These are phyloP conservation scores for Sinocyclocheilus anophthalmus DNA, from an alignment of 2,113 vertebrate species.

Conservation along the genomic window DNA sequence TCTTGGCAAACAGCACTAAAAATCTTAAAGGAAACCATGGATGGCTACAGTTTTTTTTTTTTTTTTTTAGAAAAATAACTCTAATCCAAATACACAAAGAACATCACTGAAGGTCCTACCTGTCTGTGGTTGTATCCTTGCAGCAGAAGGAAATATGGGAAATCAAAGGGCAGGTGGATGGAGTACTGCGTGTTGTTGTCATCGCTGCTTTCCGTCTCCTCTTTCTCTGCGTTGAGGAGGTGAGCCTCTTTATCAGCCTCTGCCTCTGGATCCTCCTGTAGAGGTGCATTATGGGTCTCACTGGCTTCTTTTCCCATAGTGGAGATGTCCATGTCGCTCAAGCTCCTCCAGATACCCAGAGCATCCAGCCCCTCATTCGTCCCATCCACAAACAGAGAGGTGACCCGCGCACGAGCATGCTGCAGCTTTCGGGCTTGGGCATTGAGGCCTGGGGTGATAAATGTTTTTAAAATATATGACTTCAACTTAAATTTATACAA, in stretches of 20 bases:
- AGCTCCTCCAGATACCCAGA: slow-evolving; percentile 74
- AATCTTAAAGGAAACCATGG: no score
- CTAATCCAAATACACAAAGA: not conserved
- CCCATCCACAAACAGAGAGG: slow-evolving; percentile 75
- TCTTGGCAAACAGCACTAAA: not conserved
- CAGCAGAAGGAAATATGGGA: slow-evolving; percentile 80
- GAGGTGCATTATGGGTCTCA: slow-evolving; percentile 46
- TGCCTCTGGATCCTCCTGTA: slow-evolving; percentile 64
- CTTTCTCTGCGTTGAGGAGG: slow-evolving; percentile 72
- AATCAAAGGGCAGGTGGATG: slow-evolving; percentile 76
- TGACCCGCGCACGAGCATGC: slow-evolving; percentile 70
- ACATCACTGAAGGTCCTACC: slow-evolving; percentile 49
- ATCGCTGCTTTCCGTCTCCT: slow-evolving; percentile 79
- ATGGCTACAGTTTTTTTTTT: not conserved
- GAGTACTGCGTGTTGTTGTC: slow-evolving; percentile 79
- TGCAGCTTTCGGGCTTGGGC: slow-evolving; percentile 75
- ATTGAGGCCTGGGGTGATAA: slow-evolving; percentile 62
- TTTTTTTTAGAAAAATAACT: no score
- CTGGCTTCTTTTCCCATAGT: slow-evolving; percentile 66
- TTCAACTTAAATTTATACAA: not conserved
- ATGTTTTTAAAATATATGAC: not conserved
- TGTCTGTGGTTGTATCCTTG: slow-evolving; percentile 75
- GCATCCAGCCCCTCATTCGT: slow-evolving; percentile 63
- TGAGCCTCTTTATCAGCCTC: slow-evolving; percentile 71
- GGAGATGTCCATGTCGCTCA: slow-evolving; percentile 78